A percentile compares a stretch with the other conserved stretches of the same genome.
These are phyloP conservation scores for Phalanger gymnotis DNA, from an alignment of 2,797 vertebrate genomes.

Conservation along the genomic window DNA sequence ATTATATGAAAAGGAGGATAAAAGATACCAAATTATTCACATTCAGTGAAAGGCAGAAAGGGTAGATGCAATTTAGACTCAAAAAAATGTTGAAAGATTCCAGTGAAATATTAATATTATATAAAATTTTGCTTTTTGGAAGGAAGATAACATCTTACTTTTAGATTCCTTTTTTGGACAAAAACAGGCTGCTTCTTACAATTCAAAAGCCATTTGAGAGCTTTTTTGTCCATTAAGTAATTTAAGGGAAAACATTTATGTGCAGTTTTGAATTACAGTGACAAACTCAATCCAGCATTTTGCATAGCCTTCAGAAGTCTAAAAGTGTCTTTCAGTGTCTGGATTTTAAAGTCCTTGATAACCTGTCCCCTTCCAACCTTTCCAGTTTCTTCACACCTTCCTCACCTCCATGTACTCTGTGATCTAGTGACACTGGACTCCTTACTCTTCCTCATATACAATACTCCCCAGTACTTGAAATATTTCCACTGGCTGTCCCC, in stretches of 20 bases:
- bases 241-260: not conserved
- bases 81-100: constrained; percentile 32
- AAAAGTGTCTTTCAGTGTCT: not conserved
- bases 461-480: not conserved
- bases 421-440: not conserved
- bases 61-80: not conserved
- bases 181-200: not conserved
- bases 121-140: constrained; percentile 22
- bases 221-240: not conserved
- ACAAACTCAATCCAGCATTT: not conserved
- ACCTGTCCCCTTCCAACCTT: not conserved
- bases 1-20: constrained; percentile 34
- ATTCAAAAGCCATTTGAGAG: not conserved
- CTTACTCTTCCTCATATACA: not conserved
- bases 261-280: not conserved
- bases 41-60: constrained; percentile 12
- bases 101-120: constrained; percentile 36
- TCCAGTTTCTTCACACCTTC: not conserved
- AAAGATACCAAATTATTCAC: constrained; percentile 34
- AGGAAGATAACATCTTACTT: constrained; percentile 12
- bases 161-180: constrained; percentile 26
- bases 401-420: not conserved
- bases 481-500: not conserved
- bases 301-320: not conserved
- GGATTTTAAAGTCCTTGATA: not conserved